These are phyloP conservation scores for Slavum lentiscoides DNA, from an alignment of 2,888 invertebrate species.

Conservation along the genomic window DNA sequence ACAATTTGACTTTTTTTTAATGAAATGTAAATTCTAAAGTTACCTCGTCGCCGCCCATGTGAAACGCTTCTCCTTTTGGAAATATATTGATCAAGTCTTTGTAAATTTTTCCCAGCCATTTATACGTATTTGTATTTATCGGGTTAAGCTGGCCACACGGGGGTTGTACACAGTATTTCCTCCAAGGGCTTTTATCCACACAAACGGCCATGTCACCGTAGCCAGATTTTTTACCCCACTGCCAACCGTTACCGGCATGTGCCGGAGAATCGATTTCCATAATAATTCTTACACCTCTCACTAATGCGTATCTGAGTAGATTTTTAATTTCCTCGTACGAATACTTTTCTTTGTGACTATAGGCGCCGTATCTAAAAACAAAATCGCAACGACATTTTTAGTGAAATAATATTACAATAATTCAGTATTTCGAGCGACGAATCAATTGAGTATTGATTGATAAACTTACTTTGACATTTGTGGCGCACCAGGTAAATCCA, in stretches of 20 bases:
- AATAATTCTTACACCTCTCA: slow-evolving; percentile 80
- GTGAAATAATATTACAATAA: no score
- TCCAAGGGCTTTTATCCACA: slow-evolving; percentile 71
- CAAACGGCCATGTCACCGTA: slow-evolving; percentile 71
- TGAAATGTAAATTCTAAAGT: not conserved
- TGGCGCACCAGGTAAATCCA: slow-evolving; percentile 74
- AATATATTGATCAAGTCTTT: slow-evolving; percentile 68
- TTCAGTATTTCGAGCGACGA: not conserved
- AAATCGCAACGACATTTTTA: not conserved
- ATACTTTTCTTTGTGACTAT: slow-evolving; percentile 72
- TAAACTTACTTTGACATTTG: slow-evolving; percentile 69
- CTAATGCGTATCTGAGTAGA: slow-evolving; percentile 74
- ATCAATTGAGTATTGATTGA: no score
- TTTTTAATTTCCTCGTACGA: slow-evolving; percentile 67
- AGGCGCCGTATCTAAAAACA: slow-evolving; percentile 71
- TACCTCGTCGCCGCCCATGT: slow-evolving; percentile 77
- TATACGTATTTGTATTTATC: slow-evolving; percentile 71
- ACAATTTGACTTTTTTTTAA: not conserved
- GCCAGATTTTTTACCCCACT: slow-evolving; percentile 71
- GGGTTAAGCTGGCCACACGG: slow-evolving; percentile 87
- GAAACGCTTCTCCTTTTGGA: slow-evolving; percentile 67
- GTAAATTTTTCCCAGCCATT: slow-evolving; percentile 71
- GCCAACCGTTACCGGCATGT: slow-evolving; percentile 81
- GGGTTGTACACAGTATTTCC: slow-evolving; percentile 74
- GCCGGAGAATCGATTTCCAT: slow-evolving; percentile 89